Conservation (phyloP, 1,140 invertebrate species). For the Bombus waltoni region DNA sequence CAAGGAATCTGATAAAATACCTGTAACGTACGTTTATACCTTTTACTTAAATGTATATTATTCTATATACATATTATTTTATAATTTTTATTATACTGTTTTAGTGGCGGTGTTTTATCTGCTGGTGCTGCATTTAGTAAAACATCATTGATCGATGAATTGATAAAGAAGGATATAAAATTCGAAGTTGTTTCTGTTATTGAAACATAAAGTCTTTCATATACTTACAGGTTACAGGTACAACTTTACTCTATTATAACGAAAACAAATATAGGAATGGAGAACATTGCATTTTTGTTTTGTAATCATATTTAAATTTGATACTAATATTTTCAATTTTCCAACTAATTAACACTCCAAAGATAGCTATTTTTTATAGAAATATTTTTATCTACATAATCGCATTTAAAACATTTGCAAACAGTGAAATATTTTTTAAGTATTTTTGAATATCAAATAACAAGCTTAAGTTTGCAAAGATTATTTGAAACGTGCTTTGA, state of each 20-base stretch:
- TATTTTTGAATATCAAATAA: not conserved
- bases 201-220: slow-evolving; percentile 68
- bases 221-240: not conserved
- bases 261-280: not conserved
- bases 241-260: not conserved
- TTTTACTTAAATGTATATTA: not conserved
- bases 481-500: not conserved
- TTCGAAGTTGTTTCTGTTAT: slow-evolving; percentile 83
- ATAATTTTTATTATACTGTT: slow-evolving; percentile 46
- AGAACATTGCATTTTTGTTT: slow-evolving; percentile 1
- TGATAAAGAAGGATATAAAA: slow-evolving; percentile 85
- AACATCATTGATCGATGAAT: slow-evolving; percentile 85
- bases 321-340: slow-evolving; percentile 20
- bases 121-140: slow-evolving; percentile 84
- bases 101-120: slow-evolving; percentile 82
- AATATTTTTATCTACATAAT: not conserved
- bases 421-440: not conserved
- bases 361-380: slow-evolving; percentile 28
- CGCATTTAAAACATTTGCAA: slow-evolving; percentile 12
- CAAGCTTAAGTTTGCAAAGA: not conserved
- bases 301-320: slow-evolving; percentile 11
- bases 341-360: not conserved
- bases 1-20: slow-evolving; percentile 90
- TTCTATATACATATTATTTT: not conserved
- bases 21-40: slow-evolving; percentile 84